Conservation (phyloP, 2,888 invertebrate genomes). For the Platycheirus albimanus region DNA sequence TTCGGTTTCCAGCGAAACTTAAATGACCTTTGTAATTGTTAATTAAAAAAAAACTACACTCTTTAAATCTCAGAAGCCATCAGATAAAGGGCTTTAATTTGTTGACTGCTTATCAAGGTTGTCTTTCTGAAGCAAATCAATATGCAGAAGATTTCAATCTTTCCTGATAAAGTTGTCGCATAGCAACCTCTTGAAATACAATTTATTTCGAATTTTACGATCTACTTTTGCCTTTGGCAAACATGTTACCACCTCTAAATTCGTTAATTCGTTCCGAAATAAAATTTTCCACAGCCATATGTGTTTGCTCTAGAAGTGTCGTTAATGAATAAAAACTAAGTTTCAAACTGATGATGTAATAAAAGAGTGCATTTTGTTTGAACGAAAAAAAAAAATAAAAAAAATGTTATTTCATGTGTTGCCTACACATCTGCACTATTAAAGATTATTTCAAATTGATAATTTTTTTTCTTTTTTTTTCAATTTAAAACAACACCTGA, state of each 20-base stretch:
- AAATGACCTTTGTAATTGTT: too few relatives aligned
- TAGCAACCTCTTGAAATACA: too few relatives aligned
- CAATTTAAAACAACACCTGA: slow-evolving; percentile 64
- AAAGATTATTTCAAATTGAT: slow-evolving; percentile 66
- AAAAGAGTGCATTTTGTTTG: slow-evolving; percentile 43
- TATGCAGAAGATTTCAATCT: too few relatives aligned
- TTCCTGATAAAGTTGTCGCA: too few relatives aligned
- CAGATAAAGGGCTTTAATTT: too few relatives aligned
- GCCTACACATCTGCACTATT: slow-evolving; percentile 65
- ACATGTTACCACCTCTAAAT: not conserved
- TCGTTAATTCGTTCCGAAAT: not conserved
- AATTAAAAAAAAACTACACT: too few relatives aligned
- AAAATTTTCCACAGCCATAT: slow-evolving; percentile 4
- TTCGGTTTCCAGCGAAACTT: too few relatives aligned
- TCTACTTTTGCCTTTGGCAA: too few relatives aligned
- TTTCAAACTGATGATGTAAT: slow-evolving; percentile 64
- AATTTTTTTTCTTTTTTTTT: slow-evolving; percentile 34
- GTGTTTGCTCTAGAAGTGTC: slow-evolving; percentile 10
- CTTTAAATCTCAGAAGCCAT: too few relatives aligned
- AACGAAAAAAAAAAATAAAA: not conserved
- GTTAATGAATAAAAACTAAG: not conserved
- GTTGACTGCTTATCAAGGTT: too few relatives aligned
- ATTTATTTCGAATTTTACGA: too few relatives aligned
- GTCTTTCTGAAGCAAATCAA: too few relatives aligned
- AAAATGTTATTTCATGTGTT: slow-evolving; percentile 43